Conservation (phyloP, 2,888 invertebrate species). For the Platycnemis pennipes region DNA sequence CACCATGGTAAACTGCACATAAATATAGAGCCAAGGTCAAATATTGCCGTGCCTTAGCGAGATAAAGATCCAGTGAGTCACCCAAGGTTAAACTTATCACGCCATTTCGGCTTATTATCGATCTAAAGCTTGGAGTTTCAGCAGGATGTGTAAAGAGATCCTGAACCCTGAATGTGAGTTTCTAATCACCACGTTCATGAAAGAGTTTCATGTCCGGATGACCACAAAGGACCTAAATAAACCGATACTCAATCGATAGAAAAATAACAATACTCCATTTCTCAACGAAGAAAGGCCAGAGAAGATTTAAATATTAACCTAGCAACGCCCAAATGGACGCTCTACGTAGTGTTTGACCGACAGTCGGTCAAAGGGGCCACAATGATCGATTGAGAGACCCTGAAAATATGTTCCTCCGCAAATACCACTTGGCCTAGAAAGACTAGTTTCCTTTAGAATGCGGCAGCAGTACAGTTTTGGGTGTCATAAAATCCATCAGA, state of each 20-base stretch:
- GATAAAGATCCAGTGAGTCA: not conserved
- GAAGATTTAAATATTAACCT: no score
- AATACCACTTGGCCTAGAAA: not conserved
- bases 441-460: not conserved
- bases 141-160: not conserved
- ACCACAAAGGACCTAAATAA: no score
- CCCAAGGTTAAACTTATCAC: conserved; percentile 3
- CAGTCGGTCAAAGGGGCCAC: not conserved
- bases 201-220: no score
- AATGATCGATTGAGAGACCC: not conserved
- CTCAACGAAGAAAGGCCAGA: no score
- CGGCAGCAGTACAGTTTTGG: not conserved
- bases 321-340: not conserved
- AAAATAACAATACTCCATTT: no score
- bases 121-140: not conserved
- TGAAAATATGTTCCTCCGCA: not conserved
- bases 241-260: no score
- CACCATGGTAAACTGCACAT: not conserved
- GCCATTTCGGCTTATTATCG: not conserved
- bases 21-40: not conserved
- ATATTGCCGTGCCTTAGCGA: not conserved
- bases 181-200: no score
- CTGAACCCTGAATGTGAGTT: not conserved
- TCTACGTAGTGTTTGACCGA: not conserved
- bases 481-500: no score